These are phyloP conservation scores for Dasypolia templi DNA, from an alignment of 2,888 invertebrate species.

Conservation along the genomic window DNA sequence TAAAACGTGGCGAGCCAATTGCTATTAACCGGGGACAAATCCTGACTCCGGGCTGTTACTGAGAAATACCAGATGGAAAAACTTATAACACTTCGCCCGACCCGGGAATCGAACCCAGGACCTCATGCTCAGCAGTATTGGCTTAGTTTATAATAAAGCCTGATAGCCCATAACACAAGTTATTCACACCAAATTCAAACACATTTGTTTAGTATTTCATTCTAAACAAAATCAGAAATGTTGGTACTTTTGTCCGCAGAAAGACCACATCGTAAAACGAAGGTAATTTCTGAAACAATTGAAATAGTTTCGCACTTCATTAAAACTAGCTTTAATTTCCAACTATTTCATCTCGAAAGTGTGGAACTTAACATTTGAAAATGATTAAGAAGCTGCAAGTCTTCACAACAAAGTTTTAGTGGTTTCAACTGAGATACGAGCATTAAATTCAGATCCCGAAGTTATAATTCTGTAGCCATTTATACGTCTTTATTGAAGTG, in stretches of 20 bases:
- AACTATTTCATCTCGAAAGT: slow-evolving; percentile 49
- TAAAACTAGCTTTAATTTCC: slow-evolving; percentile 25
- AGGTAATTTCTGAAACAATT: slow-evolving; percentile 36
- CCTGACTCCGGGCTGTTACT: too few species aligned
- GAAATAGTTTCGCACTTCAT: slow-evolving; percentile 29
- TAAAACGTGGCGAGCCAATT: too few species aligned
- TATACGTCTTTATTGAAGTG: slow-evolving; percentile 30
- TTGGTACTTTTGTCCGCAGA: slow-evolving; percentile 7
- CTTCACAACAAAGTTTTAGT: slow-evolving; percentile 44
- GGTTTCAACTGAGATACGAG: slow-evolving; percentile 26
- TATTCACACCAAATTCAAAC: too few species aligned
- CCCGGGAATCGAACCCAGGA: too few species aligned
- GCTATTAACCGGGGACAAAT: too few species aligned
- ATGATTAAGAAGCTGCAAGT: slow-evolving; percentile 53
- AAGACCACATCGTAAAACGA: slow-evolving; percentile 16
- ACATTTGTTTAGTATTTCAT: too few species aligned
- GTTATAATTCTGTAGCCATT: slow-evolving; percentile 37
- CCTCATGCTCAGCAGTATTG: too few species aligned
- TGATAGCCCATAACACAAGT: too few species aligned
- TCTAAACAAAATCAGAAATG: not conserved
- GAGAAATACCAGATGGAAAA: too few species aligned
- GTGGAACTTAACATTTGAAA: slow-evolving; percentile 57
- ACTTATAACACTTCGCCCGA: too few species aligned
- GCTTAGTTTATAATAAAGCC: too few species aligned
- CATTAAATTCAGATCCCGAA: slow-evolving; percentile 40